Evolutionary conservation across 2,888 invertebrate species (phyloP).

Genomic region (Stegana nigrithorax): DNA sequence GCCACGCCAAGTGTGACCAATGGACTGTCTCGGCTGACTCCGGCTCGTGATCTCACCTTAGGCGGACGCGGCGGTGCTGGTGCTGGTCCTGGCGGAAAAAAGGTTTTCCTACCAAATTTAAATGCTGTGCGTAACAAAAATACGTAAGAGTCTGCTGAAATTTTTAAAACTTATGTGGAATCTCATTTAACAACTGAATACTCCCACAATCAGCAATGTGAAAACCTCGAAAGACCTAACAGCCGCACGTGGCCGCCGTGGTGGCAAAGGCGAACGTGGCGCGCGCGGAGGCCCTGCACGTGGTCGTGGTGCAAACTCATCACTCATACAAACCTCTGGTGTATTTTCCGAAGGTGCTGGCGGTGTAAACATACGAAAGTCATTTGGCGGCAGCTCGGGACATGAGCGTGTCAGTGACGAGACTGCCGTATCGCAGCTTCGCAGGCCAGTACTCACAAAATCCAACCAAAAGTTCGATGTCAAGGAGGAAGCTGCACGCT

Average conservation of each 20-base stretch:
- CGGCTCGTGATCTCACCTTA: slow-evolving; percentile 72
- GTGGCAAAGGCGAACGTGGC: slow-evolving; percentile 51
- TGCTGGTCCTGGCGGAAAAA: slow-evolving; percentile 68
- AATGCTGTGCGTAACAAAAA: slow-evolving; percentile 74
- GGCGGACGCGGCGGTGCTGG: slow-evolving; percentile 66
- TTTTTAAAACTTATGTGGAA: neutral
- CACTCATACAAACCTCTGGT: slow-evolving; percentile 65
- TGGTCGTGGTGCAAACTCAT: slow-evolving; percentile 48
- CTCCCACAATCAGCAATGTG: slow-evolving; percentile 65
- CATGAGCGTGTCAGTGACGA: slow-evolving; percentile 54
- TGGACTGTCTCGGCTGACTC: slow-evolving; percentile 63
- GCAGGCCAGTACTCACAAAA: slow-evolving; percentile 52
- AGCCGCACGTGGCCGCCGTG: slow-evolving; percentile 41
- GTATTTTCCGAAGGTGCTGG: slow-evolving; percentile 68
- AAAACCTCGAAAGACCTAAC: slow-evolving; percentile 67
- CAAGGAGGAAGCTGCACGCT: slow-evolving; percentile 51
- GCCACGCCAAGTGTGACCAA: too few relatives aligned
- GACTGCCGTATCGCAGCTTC: slow-evolving; percentile 46
- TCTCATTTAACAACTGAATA: neutral
- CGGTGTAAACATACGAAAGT: slow-evolving; percentile 49
- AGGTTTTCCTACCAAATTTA: slow-evolving; percentile 74
- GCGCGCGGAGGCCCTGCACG: slow-evolving; percentile 44
- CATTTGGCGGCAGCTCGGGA: slow-evolving; percentile 40
- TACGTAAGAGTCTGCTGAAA: slow-evolving; percentile 53
- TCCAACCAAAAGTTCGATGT: slow-evolving; percentile 56